phyloP scores from a whole-genome alignment of 2,113 vertebrate genomes.

The Mustela nigripes region DNA sequence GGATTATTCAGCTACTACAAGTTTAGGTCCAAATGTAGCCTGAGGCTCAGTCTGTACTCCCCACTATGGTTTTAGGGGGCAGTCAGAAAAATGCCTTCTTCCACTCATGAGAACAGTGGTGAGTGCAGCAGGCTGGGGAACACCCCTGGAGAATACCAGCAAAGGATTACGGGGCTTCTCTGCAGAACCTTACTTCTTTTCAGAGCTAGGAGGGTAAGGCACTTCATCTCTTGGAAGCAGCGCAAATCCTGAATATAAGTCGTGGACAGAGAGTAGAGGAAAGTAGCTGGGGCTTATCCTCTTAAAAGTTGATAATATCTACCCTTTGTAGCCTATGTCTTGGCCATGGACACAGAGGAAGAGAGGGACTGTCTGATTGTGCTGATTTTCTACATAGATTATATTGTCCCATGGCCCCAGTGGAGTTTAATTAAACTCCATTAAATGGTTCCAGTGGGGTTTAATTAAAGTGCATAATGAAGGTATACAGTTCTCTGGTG shows the following conservation, averaged over 20 bases:
- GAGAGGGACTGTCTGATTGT: neutral
- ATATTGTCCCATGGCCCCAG: conserved; percentile 1
- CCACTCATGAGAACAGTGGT: neutral
- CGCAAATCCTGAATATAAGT: neutral
- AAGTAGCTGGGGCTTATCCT: neutral
- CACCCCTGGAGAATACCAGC: neutral
- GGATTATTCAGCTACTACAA: neutral
- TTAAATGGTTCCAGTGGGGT: neutral
- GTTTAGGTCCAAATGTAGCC: neutral
- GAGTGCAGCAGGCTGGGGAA: neutral
- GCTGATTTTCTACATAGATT: neutral
- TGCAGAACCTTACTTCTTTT: neutral
- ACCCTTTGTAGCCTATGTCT: neutral
- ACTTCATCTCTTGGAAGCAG: neutral
- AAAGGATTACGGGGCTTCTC: conserved; percentile 15
- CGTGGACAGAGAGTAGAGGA: neutral
- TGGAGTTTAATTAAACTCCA: neutral
- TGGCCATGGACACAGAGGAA: neutral
- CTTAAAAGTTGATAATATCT: neutral
- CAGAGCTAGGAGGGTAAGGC: neutral
- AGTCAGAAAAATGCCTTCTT: neutral
- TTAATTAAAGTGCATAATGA: conserved; percentile 38
- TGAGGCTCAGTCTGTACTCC: neutral
- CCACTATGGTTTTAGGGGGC: neutral
- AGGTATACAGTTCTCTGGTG: neutral